Evolutionary conservation across 2,113 vertebrate species (phyloP).

Genomic region (human): DNA sequence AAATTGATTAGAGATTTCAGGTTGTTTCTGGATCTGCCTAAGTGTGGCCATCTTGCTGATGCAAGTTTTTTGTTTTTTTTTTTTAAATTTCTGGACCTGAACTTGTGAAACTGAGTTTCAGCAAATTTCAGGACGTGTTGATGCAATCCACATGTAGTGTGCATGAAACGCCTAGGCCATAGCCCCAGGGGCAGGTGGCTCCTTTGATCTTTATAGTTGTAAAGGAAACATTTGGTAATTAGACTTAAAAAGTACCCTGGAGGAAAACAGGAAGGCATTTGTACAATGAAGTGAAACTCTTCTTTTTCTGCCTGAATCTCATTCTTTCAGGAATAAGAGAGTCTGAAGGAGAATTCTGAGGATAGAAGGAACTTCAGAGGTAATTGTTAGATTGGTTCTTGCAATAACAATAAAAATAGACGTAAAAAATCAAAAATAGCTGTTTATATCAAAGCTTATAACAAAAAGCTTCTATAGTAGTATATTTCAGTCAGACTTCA

Average conservation of each 20-base stretch:
- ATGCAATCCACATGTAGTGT: constrained; percentile 34
- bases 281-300: background rate
- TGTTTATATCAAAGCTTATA: background rate
- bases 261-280: constrained; percentile 11
- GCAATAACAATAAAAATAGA: background rate
- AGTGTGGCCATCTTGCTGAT: background rate
- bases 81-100: background rate
- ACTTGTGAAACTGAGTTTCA: constrained; percentile 47
- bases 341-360: background rate
- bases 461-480: background rate
- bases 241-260: background rate
- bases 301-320: constrained; percentile 25
- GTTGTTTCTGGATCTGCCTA: background rate
- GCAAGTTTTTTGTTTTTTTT: background rate
- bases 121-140: background rate
- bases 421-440: background rate
- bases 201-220: constrained; percentile 53
- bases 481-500: background rate
- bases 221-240: constrained; percentile 61
- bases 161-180: background rate
- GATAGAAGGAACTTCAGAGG: background rate
- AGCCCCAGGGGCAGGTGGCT: constrained; percentile 16
- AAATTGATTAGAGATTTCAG: background rate
- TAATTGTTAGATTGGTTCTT: background rate
- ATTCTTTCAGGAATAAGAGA: background rate